Evolutionary conservation across 2,888 invertebrate species (phyloP), one percentile per base, ranked within the genome.

Genomic region (Philopedon plagiatum): DNA sequence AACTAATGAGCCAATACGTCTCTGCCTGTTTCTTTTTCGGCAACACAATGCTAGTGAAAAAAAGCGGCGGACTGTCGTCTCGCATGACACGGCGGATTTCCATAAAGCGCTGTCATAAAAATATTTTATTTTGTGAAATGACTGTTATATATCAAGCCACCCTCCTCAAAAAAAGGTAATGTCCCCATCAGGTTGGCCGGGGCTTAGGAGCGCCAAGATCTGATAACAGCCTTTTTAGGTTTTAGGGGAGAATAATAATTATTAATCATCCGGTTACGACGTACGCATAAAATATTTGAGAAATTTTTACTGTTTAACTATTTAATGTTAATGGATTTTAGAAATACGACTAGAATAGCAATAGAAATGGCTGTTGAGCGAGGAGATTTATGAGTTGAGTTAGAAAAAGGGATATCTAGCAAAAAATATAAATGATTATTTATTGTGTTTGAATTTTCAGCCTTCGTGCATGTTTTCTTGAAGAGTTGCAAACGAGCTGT

Each of bases 71-170:
- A 64, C 60, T 71, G 11, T 66, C 67, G 67, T 76, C 79, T 80
- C 77, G 82, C 81, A 81, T 81, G 81, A 80, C 74, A 70, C 66
- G 66, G 73, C 76, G 78, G 80, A 82, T 81, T 82, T 81, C 80
- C 81, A 81, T 82, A 81, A 82, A 80, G 75, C 77, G 77, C 79
- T 79, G 79, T 80, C 80, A 81, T 82, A 82, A 82, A 83, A 83
- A 81, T 82, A 81, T 83, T 82, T 82, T 81, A 81, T 81, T 81
- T 79, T 81, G 77, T 81, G 80, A 80, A 81, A 81, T 80, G 74
- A 75, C 78, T 75, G 80, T 80, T 80, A 80, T 82, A 81, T 82
- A 83, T 81, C 81, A 81, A 80, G 74, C 80, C 78, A 80, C 79
- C 82, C 82, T 79, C 77, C 72, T 76, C 78, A 80, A 69, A 73